Evolutionary conservation across 2,797 vertebrate genomes (phyloP).

Genomic region (Acipenser transmontanus): DNA sequence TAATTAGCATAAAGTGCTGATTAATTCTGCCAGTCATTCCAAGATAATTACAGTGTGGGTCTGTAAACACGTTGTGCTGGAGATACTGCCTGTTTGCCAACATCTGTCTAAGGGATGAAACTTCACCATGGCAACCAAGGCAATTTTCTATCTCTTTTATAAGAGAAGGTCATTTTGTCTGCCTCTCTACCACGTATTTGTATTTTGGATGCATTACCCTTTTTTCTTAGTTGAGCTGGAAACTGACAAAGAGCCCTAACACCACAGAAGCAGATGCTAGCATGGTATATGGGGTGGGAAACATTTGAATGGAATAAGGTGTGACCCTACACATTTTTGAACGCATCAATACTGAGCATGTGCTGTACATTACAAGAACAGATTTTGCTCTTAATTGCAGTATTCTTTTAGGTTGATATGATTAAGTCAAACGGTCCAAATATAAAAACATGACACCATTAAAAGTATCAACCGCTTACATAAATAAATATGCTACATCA

Average conservation of each 20-base stretch:
- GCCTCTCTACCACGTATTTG: slow-evolving; percentile 4
- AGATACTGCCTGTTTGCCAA: slow-evolving; percentile 73
- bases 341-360: not conserved
- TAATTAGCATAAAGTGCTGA: slow-evolving; percentile 97
- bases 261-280: not conserved
- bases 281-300: not conserved
- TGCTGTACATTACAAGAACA: not conserved
- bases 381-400: not conserved
- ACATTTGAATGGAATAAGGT: not conserved
- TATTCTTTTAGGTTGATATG: too few species aligned
- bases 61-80: slow-evolving; percentile 66
- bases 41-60: slow-evolving; percentile 69
- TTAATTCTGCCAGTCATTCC: slow-evolving; percentile 81
- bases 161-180: slow-evolving; percentile 60
- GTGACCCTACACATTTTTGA: not conserved
- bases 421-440: too few species aligned
- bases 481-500: too few species aligned
- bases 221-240: slow-evolving; percentile 6
- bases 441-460: too few species aligned
- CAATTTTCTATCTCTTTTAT: slow-evolving; percentile 56
- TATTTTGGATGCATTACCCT: not conserved
- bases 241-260: not conserved
- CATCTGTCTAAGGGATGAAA: slow-evolving; percentile 64
- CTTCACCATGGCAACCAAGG: slow-evolving; percentile 67
- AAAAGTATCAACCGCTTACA: too few species aligned